phyloP scores from a whole-genome alignment of 2,888 invertebrate species.

The Cabera pusaria region DNA sequence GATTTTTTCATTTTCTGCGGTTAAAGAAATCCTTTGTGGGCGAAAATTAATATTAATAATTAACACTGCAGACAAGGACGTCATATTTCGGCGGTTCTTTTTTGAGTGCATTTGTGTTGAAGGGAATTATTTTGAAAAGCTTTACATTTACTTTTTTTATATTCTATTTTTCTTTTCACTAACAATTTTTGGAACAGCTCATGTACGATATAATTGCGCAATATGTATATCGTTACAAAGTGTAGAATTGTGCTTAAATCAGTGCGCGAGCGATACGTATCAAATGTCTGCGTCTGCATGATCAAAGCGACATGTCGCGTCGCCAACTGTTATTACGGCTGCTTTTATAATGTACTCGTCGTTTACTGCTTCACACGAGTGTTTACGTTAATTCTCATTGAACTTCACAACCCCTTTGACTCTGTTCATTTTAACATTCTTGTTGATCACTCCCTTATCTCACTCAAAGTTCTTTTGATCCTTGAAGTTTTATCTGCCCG shows the following conservation, averaged over 20 bases:
- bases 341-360: slow-evolving; percentile 27
- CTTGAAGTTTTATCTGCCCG: slow-evolving; percentile 23
- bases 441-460: slow-evolving; percentile 28
- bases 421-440: slow-evolving; percentile 17
- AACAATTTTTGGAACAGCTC: too few relatives aligned
- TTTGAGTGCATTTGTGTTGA: too few relatives aligned
- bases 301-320: slow-evolving; percentile 31
- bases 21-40: too few relatives aligned
- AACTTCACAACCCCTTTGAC: slow-evolving; percentile 29
- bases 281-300: slow-evolving; percentile 39
- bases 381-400: slow-evolving; percentile 31
- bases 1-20: too few relatives aligned
- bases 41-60: too few relatives aligned
- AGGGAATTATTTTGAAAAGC: too few relatives aligned
- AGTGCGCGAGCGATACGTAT: slow-evolving; percentile 42
- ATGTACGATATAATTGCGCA: slow-evolving; percentile 11
- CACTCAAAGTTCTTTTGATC: slow-evolving; percentile 14
- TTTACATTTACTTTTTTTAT: too few relatives aligned
- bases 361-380: slow-evolving; percentile 25
- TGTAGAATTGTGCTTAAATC: slow-evolving; percentile 43
- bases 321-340: slow-evolving; percentile 26
- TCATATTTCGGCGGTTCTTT: too few relatives aligned
- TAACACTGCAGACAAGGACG: too few relatives aligned
- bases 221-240: slow-evolving; percentile 29
- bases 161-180: too few relatives aligned